A percentile compares a stretch with the other conserved stretches of the same genome.
These are phyloP conservation scores for Lasioglossum villosulum DNA, from an alignment of 2,888 invertebrate genomes.

Conservation along the genomic window DNA sequence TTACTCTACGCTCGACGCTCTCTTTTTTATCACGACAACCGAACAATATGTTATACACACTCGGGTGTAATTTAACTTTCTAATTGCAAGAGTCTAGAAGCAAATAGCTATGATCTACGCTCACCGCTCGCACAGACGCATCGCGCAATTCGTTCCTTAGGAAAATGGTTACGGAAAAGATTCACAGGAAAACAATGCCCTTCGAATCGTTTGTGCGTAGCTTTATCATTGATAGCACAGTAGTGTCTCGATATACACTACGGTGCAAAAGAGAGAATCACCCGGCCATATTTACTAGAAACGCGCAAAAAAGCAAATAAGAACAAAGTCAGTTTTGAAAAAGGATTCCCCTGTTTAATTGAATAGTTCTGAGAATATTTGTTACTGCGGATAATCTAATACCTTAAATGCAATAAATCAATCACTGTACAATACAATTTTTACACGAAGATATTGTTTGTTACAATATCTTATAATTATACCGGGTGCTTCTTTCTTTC, in stretches of 20 bases:
- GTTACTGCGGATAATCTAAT: too few species aligned
- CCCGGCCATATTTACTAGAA: too few species aligned
- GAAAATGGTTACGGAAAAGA: background rate
- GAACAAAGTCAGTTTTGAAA: too few species aligned
- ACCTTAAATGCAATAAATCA: too few species aligned
- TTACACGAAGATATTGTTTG: too few species aligned
- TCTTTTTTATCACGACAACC: conserved; percentile 6
- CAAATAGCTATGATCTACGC: background rate
- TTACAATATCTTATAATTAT: too few species aligned
- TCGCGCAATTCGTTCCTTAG: background rate
- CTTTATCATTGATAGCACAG: background rate
- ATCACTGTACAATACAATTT: too few species aligned
- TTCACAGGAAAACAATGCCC: background rate
- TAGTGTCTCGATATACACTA: background rate
- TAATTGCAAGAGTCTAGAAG: background rate
- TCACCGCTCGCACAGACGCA: background rate
- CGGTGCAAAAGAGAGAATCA: too few species aligned
- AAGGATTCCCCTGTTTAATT: too few species aligned
- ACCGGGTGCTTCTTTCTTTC: too few species aligned
- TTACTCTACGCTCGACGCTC: conserved; percentile 5
- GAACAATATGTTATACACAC: background rate
- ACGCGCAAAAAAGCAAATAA: too few species aligned
- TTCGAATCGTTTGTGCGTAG: background rate
- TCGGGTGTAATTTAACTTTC: conserved; percentile 1
- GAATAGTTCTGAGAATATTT: too few species aligned